phyloP scores from a whole-genome alignment of 2,888 invertebrate species.

The Parascotia fuliginaria region DNA sequence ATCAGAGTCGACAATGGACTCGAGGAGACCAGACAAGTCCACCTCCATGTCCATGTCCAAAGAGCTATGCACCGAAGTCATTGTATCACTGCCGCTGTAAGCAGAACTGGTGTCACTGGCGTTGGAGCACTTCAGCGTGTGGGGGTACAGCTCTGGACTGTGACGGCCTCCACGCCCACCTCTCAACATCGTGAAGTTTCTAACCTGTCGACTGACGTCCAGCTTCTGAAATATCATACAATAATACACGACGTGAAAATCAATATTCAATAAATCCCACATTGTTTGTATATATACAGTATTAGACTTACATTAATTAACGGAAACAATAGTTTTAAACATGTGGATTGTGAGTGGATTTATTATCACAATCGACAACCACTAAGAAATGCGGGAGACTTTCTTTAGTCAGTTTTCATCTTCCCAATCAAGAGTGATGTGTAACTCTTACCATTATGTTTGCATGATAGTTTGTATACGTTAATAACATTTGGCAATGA shows the following conservation, averaged over 20 bases:
- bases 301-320: not conserved
- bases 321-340: not conserved
- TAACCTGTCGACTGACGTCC: conserved; percentile 63
- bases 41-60: conserved; percentile 92
- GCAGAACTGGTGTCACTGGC: conserved; percentile 98
- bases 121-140: conserved; percentile 90
- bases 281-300: not conserved
- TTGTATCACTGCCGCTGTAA: conserved; percentile 98
- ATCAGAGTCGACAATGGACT: conserved; percentile 98
- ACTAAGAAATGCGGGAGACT: conserved; percentile 52
- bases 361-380: conserved; percentile 30
- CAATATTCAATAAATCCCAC: conserved; percentile 14
- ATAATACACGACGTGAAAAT: conserved; percentile 23
- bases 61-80: conserved; percentile 96
- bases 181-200: conserved; percentile 85
- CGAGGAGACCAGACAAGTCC: conserved; percentile 96
- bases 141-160: conserved; percentile 93
- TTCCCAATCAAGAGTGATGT: conserved; percentile 29
- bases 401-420: conserved; percentile 40
- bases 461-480: conserved; percentile 38
- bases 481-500: conserved; percentile 45
- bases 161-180: conserved; percentile 86
- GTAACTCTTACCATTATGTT: conserved; percentile 31
- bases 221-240: conserved; percentile 66
- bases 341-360: too few relatives aligned